Evolutionary conservation across 2,113 vertebrate species (phyloP), one percentile per base, ranked within the genome.

Genomic region (Anseranas semipalmata): DNA sequence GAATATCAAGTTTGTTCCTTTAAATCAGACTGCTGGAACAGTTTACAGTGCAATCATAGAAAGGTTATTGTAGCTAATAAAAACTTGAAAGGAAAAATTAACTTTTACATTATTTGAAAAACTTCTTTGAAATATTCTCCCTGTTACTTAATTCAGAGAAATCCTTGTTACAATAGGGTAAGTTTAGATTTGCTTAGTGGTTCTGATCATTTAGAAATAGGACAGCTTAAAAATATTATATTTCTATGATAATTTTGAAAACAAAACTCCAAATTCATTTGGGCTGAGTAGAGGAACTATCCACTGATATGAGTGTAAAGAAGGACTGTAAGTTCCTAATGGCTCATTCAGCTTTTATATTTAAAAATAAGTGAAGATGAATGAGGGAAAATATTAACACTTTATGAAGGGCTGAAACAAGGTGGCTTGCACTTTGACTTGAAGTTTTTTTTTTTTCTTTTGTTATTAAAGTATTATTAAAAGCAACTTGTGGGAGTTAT

Each of bases 351-450:
- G 67, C 48, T 91, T 95, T 85, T 79, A 22, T 85, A 74, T 89
- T 93, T 95, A 67, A 95, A 96, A 91, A 89, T 74, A 95, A 80
- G 39, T 68, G 56, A 94, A 95, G 85, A 85, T 91, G 79, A 88
- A 94, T 95, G 87, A 94, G 81, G 52, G 90, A 95, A 92, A 95
- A 91, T 65, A 82, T 15, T 68, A 81, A 81, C 27, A 70, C 39
- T 83, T 94, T 63, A 90, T 93, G 93, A 97, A 96, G 87, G 93
- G 87, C 95, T 96, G 86, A 94, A 96, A 95, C 6, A 78, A 95
- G 89, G 76, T 93, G 33, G 77, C 83, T 95, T 96, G 95, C 95
- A 94, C 94, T 96, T 96, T 96, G 81, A 94, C 91, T 96, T 95
- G 78, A 96, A 94, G 60, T 17, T 73, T 35, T 28, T 52, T 43